Evolutionary conservation across 2,113 vertebrate genomes (phyloP).

Genomic region (Oreochromis niloticus): DNA sequence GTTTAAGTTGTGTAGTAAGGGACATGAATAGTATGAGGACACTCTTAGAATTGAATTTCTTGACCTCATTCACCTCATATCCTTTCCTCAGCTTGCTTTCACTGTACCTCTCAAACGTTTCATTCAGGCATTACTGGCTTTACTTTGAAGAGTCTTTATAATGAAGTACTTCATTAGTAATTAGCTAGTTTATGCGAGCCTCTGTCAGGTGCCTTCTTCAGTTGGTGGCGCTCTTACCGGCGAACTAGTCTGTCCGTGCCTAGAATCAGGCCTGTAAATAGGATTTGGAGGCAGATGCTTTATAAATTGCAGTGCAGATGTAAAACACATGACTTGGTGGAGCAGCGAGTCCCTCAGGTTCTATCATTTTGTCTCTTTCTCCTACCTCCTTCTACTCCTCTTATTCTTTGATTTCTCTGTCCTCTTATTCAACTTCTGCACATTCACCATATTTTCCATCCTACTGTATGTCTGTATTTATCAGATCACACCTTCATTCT

Average conservation of each 20-base stretch:
- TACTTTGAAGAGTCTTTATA: not conserved
- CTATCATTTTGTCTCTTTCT: slow-evolving; percentile 8
- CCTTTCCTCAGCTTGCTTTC: not conserved
- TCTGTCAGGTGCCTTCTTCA: not conserved
- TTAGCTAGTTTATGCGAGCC: not conserved
- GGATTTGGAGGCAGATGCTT: not conserved
- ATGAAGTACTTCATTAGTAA: not conserved
- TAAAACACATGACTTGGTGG: slow-evolving; percentile 38
- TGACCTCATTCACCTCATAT: not conserved
- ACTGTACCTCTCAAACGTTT: not conserved
- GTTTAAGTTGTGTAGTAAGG: not conserved
- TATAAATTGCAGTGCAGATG: slow-evolving; percentile 29
- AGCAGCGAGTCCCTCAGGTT: slow-evolving; percentile 11
- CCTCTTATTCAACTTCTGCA: slow-evolving; percentile 12
- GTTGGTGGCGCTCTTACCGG: not conserved
- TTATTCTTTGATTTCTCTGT: slow-evolving; percentile 21
- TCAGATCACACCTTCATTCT: slow-evolving; percentile 40
- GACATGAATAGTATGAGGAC: not conserved
- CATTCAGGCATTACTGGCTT: not conserved
- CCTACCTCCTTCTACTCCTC: not conserved
- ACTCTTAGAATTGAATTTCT: not conserved
- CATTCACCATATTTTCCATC: slow-evolving; percentile 51
- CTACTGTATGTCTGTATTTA: slow-evolving; percentile 21
- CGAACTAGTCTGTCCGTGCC: not conserved
- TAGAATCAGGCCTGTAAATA: not conserved